phyloP scores from a whole-genome alignment of 2,113 vertebrate species.

The Salvelinus namaycush region DNA sequence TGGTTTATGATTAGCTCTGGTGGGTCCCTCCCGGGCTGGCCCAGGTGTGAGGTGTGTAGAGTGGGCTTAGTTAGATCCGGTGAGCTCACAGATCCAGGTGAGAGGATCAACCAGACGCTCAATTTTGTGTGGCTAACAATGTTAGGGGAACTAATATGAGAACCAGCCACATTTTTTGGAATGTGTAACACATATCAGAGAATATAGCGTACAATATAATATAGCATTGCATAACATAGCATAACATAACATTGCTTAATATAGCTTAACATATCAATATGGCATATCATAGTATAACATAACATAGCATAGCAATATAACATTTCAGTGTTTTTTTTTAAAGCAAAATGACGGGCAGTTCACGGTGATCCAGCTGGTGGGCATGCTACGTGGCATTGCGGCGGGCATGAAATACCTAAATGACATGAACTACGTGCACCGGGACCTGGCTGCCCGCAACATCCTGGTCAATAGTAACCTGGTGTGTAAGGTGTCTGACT shows the following conservation, averaged over 20 bases:
- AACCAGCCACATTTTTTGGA: no score
- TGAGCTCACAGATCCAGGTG: conserved; percentile 19
- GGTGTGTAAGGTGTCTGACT: conserved; percentile 96
- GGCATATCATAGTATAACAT: no score
- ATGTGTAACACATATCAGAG: no score
- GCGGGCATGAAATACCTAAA: conserved; percentile 95
- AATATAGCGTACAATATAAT: no score
- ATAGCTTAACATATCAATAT: no score
- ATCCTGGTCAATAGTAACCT: conserved; percentile 98
- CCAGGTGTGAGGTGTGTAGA: conserved; percentile 31
- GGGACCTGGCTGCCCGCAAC: conserved; percentile 92
- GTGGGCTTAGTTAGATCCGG: conserved; percentile 33
- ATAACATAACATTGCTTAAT: no score
- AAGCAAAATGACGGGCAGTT: conserved; percentile 98
- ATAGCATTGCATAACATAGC: no score
- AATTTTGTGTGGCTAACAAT: neutral
- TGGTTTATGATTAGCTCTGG: neutral
- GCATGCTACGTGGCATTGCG: conserved; percentile 92
- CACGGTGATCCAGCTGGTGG: conserved; percentile 95
- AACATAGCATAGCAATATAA: no score
- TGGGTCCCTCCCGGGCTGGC: conserved; percentile 5
- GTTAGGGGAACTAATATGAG: neutral
- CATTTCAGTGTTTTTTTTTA: neutral
- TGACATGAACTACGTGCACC: conserved; percentile 96
- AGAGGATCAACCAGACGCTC: neutral